These are phyloP conservation scores for Eptatretus atami DNA, from an alignment of 2,797 vertebrate species.

Conservation along the genomic window DNA sequence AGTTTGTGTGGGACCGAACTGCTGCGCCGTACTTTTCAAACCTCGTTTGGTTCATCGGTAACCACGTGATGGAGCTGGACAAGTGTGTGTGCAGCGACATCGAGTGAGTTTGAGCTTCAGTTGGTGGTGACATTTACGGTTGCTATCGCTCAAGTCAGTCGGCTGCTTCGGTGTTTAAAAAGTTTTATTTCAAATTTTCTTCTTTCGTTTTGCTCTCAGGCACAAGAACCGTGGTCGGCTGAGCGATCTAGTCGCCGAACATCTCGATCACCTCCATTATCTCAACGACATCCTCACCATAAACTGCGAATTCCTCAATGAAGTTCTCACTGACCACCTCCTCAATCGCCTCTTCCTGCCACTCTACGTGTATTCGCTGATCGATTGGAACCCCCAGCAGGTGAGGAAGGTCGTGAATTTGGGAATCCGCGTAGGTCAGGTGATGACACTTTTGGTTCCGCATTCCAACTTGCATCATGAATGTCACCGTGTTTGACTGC, in stretches of 20 bases:
- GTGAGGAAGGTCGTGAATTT: not conserved
- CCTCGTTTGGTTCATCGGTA: conserved; percentile 94
- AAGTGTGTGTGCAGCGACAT: conserved; percentile 90
- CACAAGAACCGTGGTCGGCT: conserved; percentile 72
- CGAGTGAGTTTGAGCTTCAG: conserved; percentile 34
- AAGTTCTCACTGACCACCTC: conserved; percentile 75
- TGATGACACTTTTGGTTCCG: no score
- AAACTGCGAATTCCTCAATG: conserved; percentile 87
- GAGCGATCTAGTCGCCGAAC: conserved; percentile 74
- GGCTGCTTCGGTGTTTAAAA: no score
- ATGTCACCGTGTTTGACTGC: not conserved
- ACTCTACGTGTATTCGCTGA: conserved; percentile 69
- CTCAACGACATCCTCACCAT: conserved; percentile 95
- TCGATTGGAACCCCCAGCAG: conserved; percentile 28
- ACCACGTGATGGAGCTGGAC: conserved; percentile 84
- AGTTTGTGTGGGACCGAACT: conserved; percentile 89
- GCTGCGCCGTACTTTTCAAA: conserved; percentile 97
- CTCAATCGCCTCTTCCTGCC: conserved; percentile 84
- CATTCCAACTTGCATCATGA: not conserved
- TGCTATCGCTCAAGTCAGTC: no score
- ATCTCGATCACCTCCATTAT: conserved; percentile 93
- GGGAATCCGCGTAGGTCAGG: no score
- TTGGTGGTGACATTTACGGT: not conserved
- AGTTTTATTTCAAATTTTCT: not conserved
- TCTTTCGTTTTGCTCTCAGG: conserved; percentile 14